Evolutionary conservation across 1,140 invertebrate genomes (phyloP).

Genomic region (Drosophila neocordata): DNA sequence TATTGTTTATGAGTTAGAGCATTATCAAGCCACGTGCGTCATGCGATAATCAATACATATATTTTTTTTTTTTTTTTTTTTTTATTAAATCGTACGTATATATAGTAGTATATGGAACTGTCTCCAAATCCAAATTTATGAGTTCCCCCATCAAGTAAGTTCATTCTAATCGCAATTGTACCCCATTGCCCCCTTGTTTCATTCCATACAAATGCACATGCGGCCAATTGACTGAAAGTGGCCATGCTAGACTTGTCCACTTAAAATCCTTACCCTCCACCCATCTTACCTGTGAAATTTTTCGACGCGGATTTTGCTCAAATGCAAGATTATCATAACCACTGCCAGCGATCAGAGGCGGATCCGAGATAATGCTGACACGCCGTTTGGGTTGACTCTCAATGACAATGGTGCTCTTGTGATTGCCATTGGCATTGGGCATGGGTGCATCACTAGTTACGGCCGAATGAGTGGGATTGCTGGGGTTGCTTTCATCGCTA

Average conservation of each 20-base stretch:
- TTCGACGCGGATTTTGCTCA: constrained; percentile 78
- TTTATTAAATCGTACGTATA: background rate
- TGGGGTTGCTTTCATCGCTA: constrained; percentile 42
- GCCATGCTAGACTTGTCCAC: background rate
- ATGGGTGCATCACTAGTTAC: constrained; percentile 52
- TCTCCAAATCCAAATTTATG: constrained; percentile 47
- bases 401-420: constrained; percentile 66
- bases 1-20: background rate
- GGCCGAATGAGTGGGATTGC: constrained; percentile 24
- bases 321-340: constrained; percentile 80
- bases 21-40: constrained; percentile 9
- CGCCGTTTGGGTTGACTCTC: constrained; percentile 78
- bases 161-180: constrained; percentile 38
- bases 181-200: background rate
- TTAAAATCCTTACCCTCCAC: background rate
- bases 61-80: background rate
- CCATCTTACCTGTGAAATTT: constrained; percentile 81
- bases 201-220: constrained; percentile 6
- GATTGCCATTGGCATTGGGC: constrained; percentile 56
- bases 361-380: constrained; percentile 80
- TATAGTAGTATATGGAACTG: background rate
- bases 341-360: constrained; percentile 42
- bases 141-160: constrained; percentile 24
- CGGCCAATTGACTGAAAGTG: constrained; percentile 11
- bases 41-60: constrained; percentile 34